Percentiles rank a stretch among this genome's conserved stretches.
Conservation (phyloP, 2,797 vertebrate genomes). For the Neostethus bicornis region DNA sequence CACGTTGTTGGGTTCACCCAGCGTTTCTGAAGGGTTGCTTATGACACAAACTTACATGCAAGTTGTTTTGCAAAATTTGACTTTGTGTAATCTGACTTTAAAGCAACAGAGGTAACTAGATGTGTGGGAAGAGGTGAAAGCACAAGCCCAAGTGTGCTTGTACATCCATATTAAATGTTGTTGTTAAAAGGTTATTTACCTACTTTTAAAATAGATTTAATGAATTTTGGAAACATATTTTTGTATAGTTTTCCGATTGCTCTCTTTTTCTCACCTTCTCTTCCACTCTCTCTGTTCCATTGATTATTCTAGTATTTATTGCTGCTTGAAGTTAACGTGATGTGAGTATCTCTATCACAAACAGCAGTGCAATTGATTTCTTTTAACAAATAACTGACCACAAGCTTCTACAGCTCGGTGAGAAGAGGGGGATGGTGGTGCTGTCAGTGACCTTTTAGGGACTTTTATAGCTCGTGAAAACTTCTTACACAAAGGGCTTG, state of each 20-base stretch:
- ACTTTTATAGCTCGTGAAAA: slow-evolving; percentile 54
- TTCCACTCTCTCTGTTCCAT: not conserved
- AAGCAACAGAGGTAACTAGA: slow-evolving; percentile 16
- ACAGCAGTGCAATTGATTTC: slow-evolving; percentile 67
- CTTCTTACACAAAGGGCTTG: slow-evolving; percentile 27
- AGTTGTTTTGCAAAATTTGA: not conserved
- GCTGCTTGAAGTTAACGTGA: slow-evolving; percentile 26
- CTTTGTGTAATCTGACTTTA: slow-evolving; percentile 8
- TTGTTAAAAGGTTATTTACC: slow-evolving; percentile 16
- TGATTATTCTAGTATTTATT: slow-evolving; percentile 23
- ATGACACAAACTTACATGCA: not conserved
- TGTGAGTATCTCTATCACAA: slow-evolving; percentile 29
- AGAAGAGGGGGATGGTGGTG: slow-evolving; percentile 41
- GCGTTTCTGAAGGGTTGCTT: not conserved
- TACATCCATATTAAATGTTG: slow-evolving; percentile 34
- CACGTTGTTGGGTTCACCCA: not conserved
- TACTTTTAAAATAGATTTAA: slow-evolving; percentile 11
- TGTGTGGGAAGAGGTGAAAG: slow-evolving; percentile 45
- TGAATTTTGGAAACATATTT: not conserved
- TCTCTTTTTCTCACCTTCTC: not conserved
- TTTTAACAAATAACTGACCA: slow-evolving; percentile 70
- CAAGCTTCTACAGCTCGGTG: slow-evolving; percentile 50
- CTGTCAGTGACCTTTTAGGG: slow-evolving; percentile 40
- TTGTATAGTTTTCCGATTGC: slow-evolving; percentile 10
- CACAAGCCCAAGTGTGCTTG: slow-evolving; percentile 37